These are phyloP conservation scores for Sander vitreus DNA, from an alignment of 2,113 vertebrate genomes.

Conservation along the genomic window DNA sequence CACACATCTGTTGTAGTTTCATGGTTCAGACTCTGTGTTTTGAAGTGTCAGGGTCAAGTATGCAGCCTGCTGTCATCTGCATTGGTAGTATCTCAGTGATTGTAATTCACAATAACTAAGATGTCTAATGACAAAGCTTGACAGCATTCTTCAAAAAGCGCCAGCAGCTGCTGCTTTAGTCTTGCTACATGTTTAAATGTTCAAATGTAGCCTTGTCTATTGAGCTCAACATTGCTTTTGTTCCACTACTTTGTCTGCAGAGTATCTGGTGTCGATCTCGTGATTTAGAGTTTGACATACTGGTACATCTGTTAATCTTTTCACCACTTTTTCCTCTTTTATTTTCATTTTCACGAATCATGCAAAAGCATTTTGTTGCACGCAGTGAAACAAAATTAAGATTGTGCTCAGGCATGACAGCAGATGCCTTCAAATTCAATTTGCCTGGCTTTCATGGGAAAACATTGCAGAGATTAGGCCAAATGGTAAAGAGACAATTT, in stretches of 20 bases:
- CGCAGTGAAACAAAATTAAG: constrained; percentile 48
- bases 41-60: constrained; percentile 54
- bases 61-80: constrained; percentile 45
- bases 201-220: constrained; percentile 27
- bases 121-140: constrained; percentile 34
- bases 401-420: constrained; percentile 33
- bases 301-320: constrained; percentile 44
- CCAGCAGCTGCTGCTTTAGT: constrained; percentile 40
- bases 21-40: constrained; percentile 36
- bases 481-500: constrained; percentile 66
- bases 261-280: constrained; percentile 49
- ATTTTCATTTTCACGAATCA: constrained; percentile 51
- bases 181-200: constrained; percentile 3
- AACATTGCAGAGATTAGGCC: constrained; percentile 57
- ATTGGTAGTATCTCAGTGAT: constrained; percentile 31
- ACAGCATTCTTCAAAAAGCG: constrained; percentile 30
- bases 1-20: constrained; percentile 52
- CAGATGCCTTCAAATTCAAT: constrained; percentile 61
- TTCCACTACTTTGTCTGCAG: constrained; percentile 35
- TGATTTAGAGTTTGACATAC: constrained; percentile 42
- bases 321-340: constrained; percentile 29
- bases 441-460: constrained; percentile 57
- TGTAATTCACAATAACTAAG: constrained; percentile 49
- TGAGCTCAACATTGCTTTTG: constrained; percentile 35
- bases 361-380: constrained; percentile 42